phyloP scores from a whole-genome alignment of 2,888 invertebrate species.

The Drosophila pullipes region DNA sequence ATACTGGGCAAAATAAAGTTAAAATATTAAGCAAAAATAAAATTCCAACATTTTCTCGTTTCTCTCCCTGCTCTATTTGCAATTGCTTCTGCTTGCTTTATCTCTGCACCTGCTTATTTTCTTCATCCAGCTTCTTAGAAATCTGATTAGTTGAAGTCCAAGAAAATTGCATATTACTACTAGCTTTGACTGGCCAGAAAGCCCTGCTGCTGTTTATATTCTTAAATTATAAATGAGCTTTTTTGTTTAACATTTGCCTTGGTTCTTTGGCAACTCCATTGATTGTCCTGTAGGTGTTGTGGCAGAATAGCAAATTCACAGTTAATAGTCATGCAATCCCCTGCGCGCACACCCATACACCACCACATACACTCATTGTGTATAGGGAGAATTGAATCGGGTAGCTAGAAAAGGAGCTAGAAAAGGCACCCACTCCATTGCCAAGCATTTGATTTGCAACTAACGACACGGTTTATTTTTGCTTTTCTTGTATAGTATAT shows the following conservation, averaged over 20 bases:
- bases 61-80: not conserved
- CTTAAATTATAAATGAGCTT: slow-evolving; percentile 4
- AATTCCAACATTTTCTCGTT: not conserved
- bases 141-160: not conserved
- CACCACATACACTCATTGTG: slow-evolving; percentile 10
- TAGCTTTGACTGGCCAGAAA: not conserved
- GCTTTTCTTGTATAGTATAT: slow-evolving; percentile 6
- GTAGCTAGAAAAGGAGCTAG: slow-evolving; percentile 4
- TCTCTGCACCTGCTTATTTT: not conserved
- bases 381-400: slow-evolving; percentile 14
- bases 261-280: not conserved
- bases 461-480: slow-evolving; percentile 46
- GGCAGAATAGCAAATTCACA: slow-evolving; percentile 37
- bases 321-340: slow-evolving; percentile 50
- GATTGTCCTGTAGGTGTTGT: slow-evolving; percentile 22
- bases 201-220: not conserved
- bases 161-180: not conserved
- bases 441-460: slow-evolving; percentile 63
- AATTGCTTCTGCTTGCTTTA: not conserved
- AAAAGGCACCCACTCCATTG: slow-evolving; percentile 20
- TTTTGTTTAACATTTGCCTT: slow-evolving; percentile 9
- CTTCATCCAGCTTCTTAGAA: not conserved
- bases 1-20: not conserved
- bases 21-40: not conserved
- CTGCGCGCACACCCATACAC: not conserved